Percentiles rank a stretch among this genome's conserved stretches.
These are phyloP conservation scores for Camponotus floridanus DNA, from an alignment of 1,140 invertebrate species.

Conservation along the genomic window DNA sequence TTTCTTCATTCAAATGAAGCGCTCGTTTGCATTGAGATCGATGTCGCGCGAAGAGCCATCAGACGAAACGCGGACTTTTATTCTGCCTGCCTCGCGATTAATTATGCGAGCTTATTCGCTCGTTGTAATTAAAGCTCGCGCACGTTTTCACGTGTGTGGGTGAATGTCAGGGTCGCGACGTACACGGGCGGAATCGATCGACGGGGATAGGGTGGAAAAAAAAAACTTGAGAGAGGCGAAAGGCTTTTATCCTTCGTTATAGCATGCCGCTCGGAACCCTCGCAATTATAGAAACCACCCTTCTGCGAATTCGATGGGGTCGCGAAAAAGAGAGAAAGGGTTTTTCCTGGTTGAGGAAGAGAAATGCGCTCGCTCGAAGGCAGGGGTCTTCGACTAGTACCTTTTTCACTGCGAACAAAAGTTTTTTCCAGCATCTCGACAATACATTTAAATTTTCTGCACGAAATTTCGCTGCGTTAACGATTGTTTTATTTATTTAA, in stretches of 20 bases:
- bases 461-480: neutral
- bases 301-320: slow-evolving; percentile 60
- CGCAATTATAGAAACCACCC: slow-evolving; percentile 76
- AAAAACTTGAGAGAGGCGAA: slow-evolving; percentile 64
- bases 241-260: slow-evolving; percentile 73
- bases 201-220: slow-evolving; percentile 6
- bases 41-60: slow-evolving; percentile 25
- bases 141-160: slow-evolving; percentile 48
- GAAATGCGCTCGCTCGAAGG: slow-evolving; percentile 1
- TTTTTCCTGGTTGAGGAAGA: neutral
- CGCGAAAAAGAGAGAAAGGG: neutral
- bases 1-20: neutral
- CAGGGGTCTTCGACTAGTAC: neutral
- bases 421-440: neutral
- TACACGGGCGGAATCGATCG: neutral
- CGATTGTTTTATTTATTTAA: neutral
- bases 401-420: neutral
- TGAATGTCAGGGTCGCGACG: slow-evolving; percentile 76
- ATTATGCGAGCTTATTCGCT: slow-evolving; percentile 71
- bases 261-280: slow-evolving; percentile 67
- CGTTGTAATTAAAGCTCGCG: slow-evolving; percentile 74
- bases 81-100: slow-evolving; percentile 66
- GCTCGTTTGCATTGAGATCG: slow-evolving; percentile 52
- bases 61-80: slow-evolving; percentile 65
- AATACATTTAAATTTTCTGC: neutral